phyloP scores from a whole-genome alignment of 2,113 vertebrate genomes.

The Ibidorhyncha struthersii region DNA sequence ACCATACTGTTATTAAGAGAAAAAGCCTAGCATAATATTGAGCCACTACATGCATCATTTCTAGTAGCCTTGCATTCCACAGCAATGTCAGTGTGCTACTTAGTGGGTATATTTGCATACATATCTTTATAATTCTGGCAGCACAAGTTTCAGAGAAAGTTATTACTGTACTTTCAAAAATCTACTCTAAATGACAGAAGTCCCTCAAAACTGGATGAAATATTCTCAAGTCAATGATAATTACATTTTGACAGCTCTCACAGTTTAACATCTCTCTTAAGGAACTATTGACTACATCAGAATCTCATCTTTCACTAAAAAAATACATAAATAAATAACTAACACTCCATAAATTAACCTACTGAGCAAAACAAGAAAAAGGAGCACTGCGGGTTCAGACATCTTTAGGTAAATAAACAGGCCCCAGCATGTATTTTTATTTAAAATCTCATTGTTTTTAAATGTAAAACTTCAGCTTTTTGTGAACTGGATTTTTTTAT shows the following conservation, averaged over 20 bases:
- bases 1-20: not conserved
- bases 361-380: not conserved
- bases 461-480: not conserved
- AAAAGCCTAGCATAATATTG: not conserved
- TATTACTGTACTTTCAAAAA: not conserved
- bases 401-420: not conserved
- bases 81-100: not conserved
- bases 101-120: not conserved
- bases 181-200: not conserved
- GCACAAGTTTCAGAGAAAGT: not conserved
- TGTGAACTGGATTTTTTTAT: not conserved
- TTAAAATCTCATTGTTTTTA: not conserved
- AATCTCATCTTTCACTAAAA: not conserved
- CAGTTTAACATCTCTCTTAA: not conserved
- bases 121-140: not conserved
- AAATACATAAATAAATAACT: not conserved
- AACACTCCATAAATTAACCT: not conserved
- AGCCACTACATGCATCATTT: not conserved
- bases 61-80: not conserved
- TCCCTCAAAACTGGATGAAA: not conserved
- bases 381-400: not conserved
- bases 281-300: not conserved
- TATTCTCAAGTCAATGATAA: not conserved
- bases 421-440: not conserved
- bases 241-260: not conserved